These are phyloP conservation scores for Elgonia sp. DNA, from an alignment of 2,888 invertebrate species.

Conservation along the genomic window DNA sequence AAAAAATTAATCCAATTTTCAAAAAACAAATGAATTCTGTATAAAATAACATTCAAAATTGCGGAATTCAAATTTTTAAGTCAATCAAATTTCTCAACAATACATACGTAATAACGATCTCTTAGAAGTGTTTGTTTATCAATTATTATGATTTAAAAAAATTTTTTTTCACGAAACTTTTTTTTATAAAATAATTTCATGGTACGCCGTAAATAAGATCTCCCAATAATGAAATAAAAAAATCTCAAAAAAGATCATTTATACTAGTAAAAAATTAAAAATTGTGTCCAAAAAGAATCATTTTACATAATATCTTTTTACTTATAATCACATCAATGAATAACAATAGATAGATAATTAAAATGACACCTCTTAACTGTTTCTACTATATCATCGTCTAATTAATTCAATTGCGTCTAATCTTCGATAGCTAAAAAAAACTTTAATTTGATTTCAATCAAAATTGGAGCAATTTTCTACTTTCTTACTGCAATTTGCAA, in stretches of 20 bases:
- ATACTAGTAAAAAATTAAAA: too few relatives aligned
- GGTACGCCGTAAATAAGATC: conserved; percentile 23
- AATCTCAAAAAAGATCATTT: not conserved
- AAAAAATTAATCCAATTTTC: not conserved
- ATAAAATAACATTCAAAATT: not conserved
- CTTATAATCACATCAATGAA: conserved; percentile 52
- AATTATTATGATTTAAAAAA: conserved; percentile 34
- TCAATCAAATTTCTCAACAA: conserved; percentile 23
- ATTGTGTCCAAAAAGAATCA: too few relatives aligned
- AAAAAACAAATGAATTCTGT: not conserved
- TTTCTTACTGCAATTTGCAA: too few relatives aligned
- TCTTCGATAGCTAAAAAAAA: too few relatives aligned
- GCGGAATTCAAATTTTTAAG: conserved; percentile 20
- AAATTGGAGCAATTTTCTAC: too few relatives aligned
- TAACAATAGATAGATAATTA: conserved; percentile 53
- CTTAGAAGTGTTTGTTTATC: conserved; percentile 28
- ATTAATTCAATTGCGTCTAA: conserved; percentile 7
- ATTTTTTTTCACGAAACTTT: conserved; percentile 41
- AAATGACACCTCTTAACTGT: conserved; percentile 19
- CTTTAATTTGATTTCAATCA: too few relatives aligned
- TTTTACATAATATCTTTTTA: conserved; percentile 24
- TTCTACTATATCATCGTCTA: conserved; percentile 31
- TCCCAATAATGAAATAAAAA: conserved; percentile 28
- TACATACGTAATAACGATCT: conserved; percentile 17
- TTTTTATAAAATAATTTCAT: conserved; percentile 45